Conservation (phyloP, 37 sponge, comb jelly and placozoan genomes). For the Theonella swinhoei region DNA sequence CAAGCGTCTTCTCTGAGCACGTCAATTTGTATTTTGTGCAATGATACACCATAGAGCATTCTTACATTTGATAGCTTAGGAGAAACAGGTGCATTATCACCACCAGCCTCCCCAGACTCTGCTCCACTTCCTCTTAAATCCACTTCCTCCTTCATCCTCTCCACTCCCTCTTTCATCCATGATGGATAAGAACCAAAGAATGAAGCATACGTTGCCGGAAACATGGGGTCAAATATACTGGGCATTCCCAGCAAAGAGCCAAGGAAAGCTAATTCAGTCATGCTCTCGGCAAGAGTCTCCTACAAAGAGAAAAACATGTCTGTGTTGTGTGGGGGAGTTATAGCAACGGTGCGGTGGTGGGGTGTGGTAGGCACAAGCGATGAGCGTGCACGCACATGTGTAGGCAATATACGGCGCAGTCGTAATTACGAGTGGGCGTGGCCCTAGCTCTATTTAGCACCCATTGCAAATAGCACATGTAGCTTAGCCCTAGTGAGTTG, state of each 20-base stretch:
- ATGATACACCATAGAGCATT: too few species aligned
- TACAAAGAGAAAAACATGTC: constrained; percentile 4
- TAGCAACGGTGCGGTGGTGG: background rate
- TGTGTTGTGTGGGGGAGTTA: too few species aligned
- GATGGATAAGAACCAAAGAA: constrained; percentile 37
- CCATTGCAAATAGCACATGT: too few species aligned
- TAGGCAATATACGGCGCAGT: too few species aligned
- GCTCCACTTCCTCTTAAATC: too few species aligned
- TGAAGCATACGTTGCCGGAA: constrained; percentile 47
- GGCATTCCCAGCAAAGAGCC: constrained; percentile 61
- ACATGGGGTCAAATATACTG: constrained; percentile 55
- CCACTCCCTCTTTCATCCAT: background rate
- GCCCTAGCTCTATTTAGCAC: too few species aligned
- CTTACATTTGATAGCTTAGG: constrained; percentile 2
- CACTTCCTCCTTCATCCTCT: background rate
- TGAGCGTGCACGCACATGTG: too few species aligned
- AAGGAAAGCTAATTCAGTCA: constrained; percentile 50
- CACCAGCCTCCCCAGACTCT: background rate
- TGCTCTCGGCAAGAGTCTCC: constrained; percentile 36
- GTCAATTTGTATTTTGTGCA: too few species aligned
- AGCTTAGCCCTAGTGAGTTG: too few species aligned
- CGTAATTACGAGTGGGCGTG: too few species aligned
- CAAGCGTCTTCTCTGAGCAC: too few species aligned
- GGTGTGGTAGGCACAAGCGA: background rate
- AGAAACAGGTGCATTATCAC: background rate